Evolutionary conservation across 2,797 vertebrate species (phyloP).

Genomic region (Cheirogaleus major): DNA sequence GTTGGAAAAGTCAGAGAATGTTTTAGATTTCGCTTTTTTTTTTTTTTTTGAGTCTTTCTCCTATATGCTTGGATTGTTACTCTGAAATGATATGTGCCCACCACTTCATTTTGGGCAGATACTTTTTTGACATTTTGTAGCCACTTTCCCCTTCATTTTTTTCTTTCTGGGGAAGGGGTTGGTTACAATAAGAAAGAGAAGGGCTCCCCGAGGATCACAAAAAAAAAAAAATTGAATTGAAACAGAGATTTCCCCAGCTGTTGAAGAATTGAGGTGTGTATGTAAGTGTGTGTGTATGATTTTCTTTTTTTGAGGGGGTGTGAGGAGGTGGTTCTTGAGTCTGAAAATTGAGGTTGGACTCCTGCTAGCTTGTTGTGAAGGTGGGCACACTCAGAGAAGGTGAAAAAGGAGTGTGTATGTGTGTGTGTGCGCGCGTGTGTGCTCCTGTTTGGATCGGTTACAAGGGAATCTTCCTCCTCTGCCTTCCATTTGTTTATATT

Average conservation of each 20-base stretch:
- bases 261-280: constrained; percentile 68
- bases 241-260: constrained; percentile 66
- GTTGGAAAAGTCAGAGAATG: constrained; percentile 66
- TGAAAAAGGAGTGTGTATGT: constrained; percentile 44
- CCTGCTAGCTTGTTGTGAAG: constrained; percentile 30
- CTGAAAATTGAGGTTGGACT: constrained; percentile 48
- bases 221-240: constrained; percentile 66
- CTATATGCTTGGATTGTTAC: constrained; percentile 20
- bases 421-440: accelerated
- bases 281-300: background rate
- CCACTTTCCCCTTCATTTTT: background rate
- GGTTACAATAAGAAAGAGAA: constrained; percentile 70
- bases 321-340: constrained; percentile 47
- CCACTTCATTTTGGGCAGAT: constrained; percentile 55
- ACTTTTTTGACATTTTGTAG: constrained; percentile 59
- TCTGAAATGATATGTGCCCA: background rate
- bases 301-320: background rate
- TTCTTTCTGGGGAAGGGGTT: constrained; percentile 48
- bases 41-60: background rate
- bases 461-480: constrained; percentile 84
- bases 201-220: constrained; percentile 29
- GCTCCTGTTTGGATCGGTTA: constrained; percentile 85
- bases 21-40: constrained; percentile 30
- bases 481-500: constrained; percentile 91
- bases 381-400: constrained; percentile 66